phyloP scores from a whole-genome alignment of 2,797 vertebrate genomes.

The Tachyglossus aculeatus region DNA sequence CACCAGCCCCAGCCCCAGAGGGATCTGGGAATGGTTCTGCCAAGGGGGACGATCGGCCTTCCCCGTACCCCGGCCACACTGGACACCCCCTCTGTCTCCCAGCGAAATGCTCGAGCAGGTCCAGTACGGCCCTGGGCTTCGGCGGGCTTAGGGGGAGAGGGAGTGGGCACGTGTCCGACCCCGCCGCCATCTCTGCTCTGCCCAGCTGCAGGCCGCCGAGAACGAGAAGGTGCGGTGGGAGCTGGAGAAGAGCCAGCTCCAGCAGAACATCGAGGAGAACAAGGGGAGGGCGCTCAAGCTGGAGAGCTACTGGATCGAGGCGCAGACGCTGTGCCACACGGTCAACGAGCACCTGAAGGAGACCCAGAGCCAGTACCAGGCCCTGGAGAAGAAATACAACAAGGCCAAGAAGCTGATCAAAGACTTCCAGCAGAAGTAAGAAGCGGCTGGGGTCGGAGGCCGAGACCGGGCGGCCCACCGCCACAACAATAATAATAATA shows the following conservation, averaged over 20 bases:
- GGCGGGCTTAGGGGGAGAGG: too few species aligned
- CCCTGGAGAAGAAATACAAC: constrained; percentile 98
- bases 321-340: constrained; percentile 94
- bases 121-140: too few species aligned
- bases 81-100: too few species aligned
- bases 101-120: too few species aligned
- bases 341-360: constrained; percentile 98
- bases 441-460: background rate
- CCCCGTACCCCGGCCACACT: too few species aligned
- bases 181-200: constrained; percentile 41
- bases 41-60: too few species aligned
- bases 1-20: background rate
- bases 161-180: too few species aligned
- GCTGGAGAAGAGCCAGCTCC: constrained; percentile 92
- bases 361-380: constrained; percentile 94
- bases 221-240: constrained; percentile 97
- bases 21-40: too few species aligned
- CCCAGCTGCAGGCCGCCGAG: constrained; percentile 90
- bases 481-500: too few species aligned
- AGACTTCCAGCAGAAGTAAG: constrained; percentile 99
- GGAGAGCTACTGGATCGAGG: constrained; percentile 98
- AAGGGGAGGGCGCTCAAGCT: constrained; percentile 97
- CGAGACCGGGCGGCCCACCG: background rate
- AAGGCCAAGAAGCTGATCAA: constrained; percentile 99
- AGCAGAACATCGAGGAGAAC: constrained; percentile 97